A percentile compares a stretch with the other conserved stretches of the same genome.
phyloP scores from a whole-genome alignment of 1,140 invertebrate species.

The Neotoxoptera formosana region DNA sequence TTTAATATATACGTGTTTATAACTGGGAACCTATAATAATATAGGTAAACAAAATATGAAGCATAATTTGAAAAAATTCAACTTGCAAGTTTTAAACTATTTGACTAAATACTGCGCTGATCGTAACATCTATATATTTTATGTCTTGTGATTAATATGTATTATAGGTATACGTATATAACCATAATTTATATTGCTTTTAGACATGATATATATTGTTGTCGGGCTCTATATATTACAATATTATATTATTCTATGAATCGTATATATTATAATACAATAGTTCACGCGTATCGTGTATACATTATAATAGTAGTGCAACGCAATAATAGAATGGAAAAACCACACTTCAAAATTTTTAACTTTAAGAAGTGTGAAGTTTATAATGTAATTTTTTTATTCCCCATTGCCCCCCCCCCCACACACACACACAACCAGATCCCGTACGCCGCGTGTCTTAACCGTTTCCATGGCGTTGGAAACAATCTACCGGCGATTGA shows the following conservation, averaged over 20 bases:
- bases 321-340: neutral
- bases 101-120: neutral
- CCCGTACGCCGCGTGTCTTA: neutral
- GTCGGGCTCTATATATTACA: neutral
- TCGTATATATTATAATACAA: constrained; percentile 1
- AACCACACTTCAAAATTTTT: neutral
- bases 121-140: neutral
- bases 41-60: neutral
- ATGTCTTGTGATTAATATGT: neutral
- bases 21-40: no score
- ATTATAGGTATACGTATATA: neutral
- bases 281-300: neutral
- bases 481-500: neutral
- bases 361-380: neutral
- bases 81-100: neutral
- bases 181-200: neutral
- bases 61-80: neutral
- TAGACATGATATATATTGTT: neutral
- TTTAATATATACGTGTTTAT: neutral
- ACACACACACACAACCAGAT: no score
- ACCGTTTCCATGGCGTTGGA: neutral
- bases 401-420: neutral
- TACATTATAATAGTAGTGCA: neutral
- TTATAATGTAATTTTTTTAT: neutral
- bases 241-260: neutral